Base-by-base conservation (phyloP, 1,140 invertebrate genomes). In the Drosophila kohkoa region DNA sequence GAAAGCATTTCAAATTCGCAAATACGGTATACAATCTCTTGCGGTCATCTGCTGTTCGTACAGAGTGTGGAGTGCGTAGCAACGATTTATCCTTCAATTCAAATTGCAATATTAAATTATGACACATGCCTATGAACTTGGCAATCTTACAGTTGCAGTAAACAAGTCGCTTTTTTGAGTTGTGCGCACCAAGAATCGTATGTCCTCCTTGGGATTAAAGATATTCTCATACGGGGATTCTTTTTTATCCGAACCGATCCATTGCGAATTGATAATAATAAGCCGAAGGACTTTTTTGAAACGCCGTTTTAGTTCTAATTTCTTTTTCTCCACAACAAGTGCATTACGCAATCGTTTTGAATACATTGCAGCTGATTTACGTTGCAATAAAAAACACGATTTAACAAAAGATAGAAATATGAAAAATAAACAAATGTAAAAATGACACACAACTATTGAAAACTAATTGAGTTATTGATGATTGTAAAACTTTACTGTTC, bases 241-340 rank as follows among this genome's bases (percentile, higher is more conserved):
- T 11, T 35, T 28, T 1, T 83, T 67, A 0, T 25, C 4, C 20
- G 1, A 6, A 6, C 67, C 66, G 6, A 81, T 35, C 78, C 82
- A 86, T 0, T 57, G 38, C n/a, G 28, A 51, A 20, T 78, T 86
- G 1, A 79, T 45, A 41, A 83, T 76, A 2, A 86, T 45, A 13
- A 15, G 46, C 13, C 78, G 78, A n/a, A 86, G 59, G 1, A 75
- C 58, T 15, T 60, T 86, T 13, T 72, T 86, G 7, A 86, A 81
- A 25, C 69, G 20, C 0, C 38, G 4, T 20, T 59, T 66, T 0
- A 86, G 55, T 5, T 6, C 5, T 2, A 25, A 4, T 11, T 35
- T 72, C 49, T 64, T 78, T 15, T 45, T 52, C 0, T 11, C 6
- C 1, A 52, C 82, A 3, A 25, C 0, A 25, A 41, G 46, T 16